Evolutionary conservation across 92 coral and sea anemone genomes (phyloP).

Genomic region (Anthopleura xanthogrammica): DNA sequence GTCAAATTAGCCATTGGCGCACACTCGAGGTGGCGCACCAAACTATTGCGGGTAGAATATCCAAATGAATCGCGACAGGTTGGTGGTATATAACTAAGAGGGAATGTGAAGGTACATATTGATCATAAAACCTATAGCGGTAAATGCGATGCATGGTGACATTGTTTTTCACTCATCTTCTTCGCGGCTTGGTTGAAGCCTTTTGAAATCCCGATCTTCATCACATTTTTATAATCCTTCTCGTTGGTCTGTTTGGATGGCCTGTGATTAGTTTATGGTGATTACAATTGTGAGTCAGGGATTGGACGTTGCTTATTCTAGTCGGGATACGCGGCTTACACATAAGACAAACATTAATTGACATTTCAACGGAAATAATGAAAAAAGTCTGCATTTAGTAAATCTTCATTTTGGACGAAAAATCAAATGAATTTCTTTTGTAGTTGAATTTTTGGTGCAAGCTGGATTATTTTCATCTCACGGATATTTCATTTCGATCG

Average conservation of each 20-base stretch:
- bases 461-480: not conserved
- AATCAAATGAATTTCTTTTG: constrained; percentile 12
- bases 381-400: constrained; percentile 17
- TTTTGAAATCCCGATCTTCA: constrained; percentile 18
- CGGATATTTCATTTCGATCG: not conserved
- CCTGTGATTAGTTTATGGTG: constrained; percentile 20
- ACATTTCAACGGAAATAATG: constrained; percentile 19
- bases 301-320: constrained; percentile 16
- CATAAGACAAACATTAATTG: constrained; percentile 22
- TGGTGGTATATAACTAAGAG: not conserved
- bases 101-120: not conserved
- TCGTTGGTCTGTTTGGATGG: constrained; percentile 22
- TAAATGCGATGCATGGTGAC: constrained; percentile 3
- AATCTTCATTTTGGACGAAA: not conserved
- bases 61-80: constrained; percentile 6
- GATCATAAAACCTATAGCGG: not conserved
- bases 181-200: constrained; percentile 13
- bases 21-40: constrained; percentile 4
- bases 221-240: constrained; percentile 24
- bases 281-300: constrained; percentile 6
- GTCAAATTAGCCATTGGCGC: constrained; percentile 14
- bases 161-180: constrained; percentile 5
- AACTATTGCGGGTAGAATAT: not conserved
- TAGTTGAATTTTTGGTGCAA: not conserved
- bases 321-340: constrained; percentile 26